Evolutionary conservation across 1,140 invertebrate species (phyloP).

Genomic region (Zaprionus capensis): DNA sequence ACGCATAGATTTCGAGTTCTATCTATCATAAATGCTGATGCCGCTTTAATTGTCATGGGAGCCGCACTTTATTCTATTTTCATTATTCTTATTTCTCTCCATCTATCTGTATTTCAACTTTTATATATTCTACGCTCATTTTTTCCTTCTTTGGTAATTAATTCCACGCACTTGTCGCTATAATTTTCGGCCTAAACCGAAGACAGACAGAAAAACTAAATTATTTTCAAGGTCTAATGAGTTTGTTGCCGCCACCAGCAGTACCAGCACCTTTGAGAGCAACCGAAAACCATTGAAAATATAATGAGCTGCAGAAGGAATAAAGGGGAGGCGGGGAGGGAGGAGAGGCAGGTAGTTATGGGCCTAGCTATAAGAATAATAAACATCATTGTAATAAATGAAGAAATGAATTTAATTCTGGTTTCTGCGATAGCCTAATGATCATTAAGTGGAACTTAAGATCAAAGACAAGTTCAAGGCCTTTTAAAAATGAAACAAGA

Average conservation of each 20-base stretch:
- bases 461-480: conserved; percentile 63
- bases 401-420: conserved; percentile 71
- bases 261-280: conserved; percentile 3
- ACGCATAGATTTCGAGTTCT: conserved; percentile 8
- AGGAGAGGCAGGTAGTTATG: not conserved
- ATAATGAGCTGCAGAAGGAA: conserved; percentile 56
- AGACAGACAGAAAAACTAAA: conserved; percentile 8
- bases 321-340: not conserved
- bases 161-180: conserved; percentile 76
- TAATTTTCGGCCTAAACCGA: conserved; percentile 64
- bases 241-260: conserved; percentile 62
- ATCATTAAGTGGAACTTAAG: conserved; percentile 19
- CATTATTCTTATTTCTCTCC: conserved; percentile 40
- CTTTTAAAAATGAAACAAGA: conserved; percentile 24
- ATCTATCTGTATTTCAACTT: conserved; percentile 34
- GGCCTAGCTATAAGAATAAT: conserved; percentile 63
- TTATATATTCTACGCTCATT: conserved; percentile 22
- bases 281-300: conserved; percentile 47
- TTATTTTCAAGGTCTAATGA: conserved; percentile 78
- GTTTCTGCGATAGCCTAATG: conserved; percentile 15
- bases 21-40: not conserved
- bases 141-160: conserved; percentile 62
- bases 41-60: conserved; percentile 74
- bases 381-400: conserved; percentile 78
- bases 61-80: conserved; percentile 56